phyloP scores from a whole-genome alignment of 2,113 vertebrate species.

The Nettapus auritus region DNA sequence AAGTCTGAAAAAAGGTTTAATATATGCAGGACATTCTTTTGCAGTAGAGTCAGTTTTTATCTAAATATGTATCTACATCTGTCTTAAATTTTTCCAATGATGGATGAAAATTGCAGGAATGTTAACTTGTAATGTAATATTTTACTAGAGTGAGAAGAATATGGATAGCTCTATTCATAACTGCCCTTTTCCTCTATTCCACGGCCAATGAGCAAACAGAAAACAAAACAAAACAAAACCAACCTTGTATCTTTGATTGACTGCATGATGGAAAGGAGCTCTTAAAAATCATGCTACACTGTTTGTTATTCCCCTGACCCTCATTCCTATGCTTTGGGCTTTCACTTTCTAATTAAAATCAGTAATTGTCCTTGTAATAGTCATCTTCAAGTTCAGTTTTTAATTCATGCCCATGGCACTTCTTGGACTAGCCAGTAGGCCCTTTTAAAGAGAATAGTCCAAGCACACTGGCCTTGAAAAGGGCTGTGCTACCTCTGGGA shows the following conservation, averaged over 20 bases:
- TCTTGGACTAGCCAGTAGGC: slow-evolving; percentile 43
- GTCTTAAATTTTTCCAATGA: not conserved
- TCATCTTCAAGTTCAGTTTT: slow-evolving; percentile 58
- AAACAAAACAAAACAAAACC: not conserved
- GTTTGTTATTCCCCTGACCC: slow-evolving; percentile 22
- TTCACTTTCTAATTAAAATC: slow-evolving; percentile 67
- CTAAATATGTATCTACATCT: not conserved
- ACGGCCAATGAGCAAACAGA: not conserved
- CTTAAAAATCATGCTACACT: not conserved
- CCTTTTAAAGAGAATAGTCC: slow-evolving; percentile 22
- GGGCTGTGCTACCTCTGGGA: not conserved
- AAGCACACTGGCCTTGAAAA: slow-evolving; percentile 6
- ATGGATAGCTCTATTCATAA: not conserved
- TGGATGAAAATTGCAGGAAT: not conserved
- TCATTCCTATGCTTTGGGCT: slow-evolving; percentile 47
- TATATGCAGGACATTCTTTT: not conserved
- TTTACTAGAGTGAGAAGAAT: not conserved
- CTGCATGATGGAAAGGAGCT: not conserved
- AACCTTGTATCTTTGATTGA: not conserved
- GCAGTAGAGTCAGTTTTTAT: not conserved
- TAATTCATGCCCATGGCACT: slow-evolving; percentile 44
- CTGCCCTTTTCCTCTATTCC: not conserved
- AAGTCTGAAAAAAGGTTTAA: not conserved
- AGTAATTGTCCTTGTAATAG: slow-evolving; percentile 59
- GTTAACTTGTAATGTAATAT: not conserved